These are phyloP conservation scores for Avahi laniger DNA, from an alignment of 2,797 vertebrate species.

Conservation along the genomic window DNA sequence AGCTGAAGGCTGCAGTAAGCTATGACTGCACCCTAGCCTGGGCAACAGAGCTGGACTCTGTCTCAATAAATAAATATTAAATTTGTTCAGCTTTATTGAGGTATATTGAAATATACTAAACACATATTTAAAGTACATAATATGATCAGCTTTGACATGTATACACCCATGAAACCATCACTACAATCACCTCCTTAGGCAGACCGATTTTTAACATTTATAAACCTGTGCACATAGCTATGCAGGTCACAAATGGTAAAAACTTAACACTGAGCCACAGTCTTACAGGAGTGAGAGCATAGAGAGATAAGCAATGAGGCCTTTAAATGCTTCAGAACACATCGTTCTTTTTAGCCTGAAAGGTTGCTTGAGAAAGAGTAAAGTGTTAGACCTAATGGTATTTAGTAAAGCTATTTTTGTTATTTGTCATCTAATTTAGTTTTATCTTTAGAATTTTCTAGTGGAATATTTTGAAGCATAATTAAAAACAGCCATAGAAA, in stretches of 20 bases:
- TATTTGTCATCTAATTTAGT: conserved; percentile 42
- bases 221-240: not conserved
- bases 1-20: too few species aligned
- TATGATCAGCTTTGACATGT: not conserved
- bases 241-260: not conserved
- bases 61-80: not conserved
- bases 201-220: conserved; percentile 24
- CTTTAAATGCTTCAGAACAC: not conserved
- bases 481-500: conserved; percentile 44
- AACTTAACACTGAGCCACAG: not conserved
- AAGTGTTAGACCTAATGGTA: conserved; percentile 6
- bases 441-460: conserved; percentile 53
- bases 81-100: not conserved
- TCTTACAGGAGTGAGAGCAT: not conserved
- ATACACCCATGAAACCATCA: not conserved
- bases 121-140: not conserved
- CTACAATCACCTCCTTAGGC: not conserved
- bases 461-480: conserved; percentile 41
- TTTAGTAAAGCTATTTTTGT: conserved; percentile 56
- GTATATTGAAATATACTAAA: not conserved
- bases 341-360: conserved; percentile 14
- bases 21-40: too few species aligned
- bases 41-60: too few species aligned
- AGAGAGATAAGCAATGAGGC: not conserved
- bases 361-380: not conserved